Base-by-base conservation (phyloP, 2,888 invertebrate genomes). In the Drosophila borborema region DNA sequence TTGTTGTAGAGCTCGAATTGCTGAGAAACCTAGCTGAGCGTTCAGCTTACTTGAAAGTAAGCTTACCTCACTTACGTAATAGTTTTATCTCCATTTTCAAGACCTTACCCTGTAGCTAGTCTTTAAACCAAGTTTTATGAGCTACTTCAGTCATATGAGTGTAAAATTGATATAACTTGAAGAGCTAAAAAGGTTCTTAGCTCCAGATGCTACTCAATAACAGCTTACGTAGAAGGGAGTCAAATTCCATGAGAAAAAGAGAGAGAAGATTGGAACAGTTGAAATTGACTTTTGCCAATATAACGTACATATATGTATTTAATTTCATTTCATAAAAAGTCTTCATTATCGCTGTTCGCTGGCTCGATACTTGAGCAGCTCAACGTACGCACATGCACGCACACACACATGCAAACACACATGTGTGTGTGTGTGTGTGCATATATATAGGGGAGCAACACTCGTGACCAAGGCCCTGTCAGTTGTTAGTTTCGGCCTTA, bases 391-490 rank as follows among this genome's bases (percentile, higher is more conserved):
- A 49, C 14, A 38, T 10, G 38, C 3, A 59, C 23, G 23, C 10
- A 48, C 16, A 36, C 23, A 55, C 14, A 18, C 12, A 45, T 1
- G 53, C n/a, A 51, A 1, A 43, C 7, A 31, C 9, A 49, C 9
- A 16, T 0, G 46, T 2, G 14, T 18, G 38, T 38, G 28, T n/a
- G 28, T 16, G 45, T 20, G 20, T 20, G 2, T 20, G 2, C 2
- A 4, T 18, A 18, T 28, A 20, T 20, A 41, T 40, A 41, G 20
- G 23, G 51, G 59, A 51, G 51, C 43, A 66, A 64, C 28, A 76
- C 76, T 58, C 76, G 76, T 76, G 76, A 76, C 80, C 80, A 64
- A 54, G 66, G 74, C 74, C 43, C 58, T 78, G 80, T 59, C 80
- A 62, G 62, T 68, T 46, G 59, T 55, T 64, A 53, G 75, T 80